Base-by-base conservation (phyloP, 2,888 invertebrate genomes). In the Oscheius myriophilus region DNA sequence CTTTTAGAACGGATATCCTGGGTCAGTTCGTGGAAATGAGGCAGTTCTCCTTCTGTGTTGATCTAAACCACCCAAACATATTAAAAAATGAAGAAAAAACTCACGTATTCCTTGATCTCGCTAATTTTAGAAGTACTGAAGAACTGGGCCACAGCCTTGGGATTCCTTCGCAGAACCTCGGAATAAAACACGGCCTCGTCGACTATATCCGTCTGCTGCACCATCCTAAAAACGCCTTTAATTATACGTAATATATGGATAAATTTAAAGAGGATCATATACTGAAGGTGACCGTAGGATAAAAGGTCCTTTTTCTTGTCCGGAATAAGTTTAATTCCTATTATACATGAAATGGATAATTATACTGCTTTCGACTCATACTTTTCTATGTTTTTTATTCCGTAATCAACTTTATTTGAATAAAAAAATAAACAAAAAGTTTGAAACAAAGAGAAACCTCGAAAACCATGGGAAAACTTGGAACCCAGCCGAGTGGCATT, bases 141-240 rank as follows among this genome's bases (percentile, higher is more conserved):
- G 59, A 75, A 67, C 33, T 72, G 69, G 0, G 53, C 3, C 12
- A 78, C 63, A 16, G 69, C 11, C 39, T 73, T 63, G 11, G 75
- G 75, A 46, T 73, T 61, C 39, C 68, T 69, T 43, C 69, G 67
- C 9, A 71, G 67, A 52, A 71, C 39, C 63, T 78, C 75, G 33
- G 62, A 69, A 54, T 73, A 78, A 23, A 75, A 49, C 41, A 78
- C 58, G 21, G 73, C 73, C 33, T 72, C 71, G 18, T 69, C 74
- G 21, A 67, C 58, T 18, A 77, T 61, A 46, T 77, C 74, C 57
- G 68, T 41, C 18, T 26, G 26, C n/a, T 26, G 33, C n/a, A 61
- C 61, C 61, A 61, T 61, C 33, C 25, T 49, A 33, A 61, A 26
- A 25, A 42, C 45, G n/a, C n/a, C n/a, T n/a, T n/a, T n/a, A n/a